Conservation (phyloP, 2,888 invertebrate species). For the Drosophila leonis region DNA sequence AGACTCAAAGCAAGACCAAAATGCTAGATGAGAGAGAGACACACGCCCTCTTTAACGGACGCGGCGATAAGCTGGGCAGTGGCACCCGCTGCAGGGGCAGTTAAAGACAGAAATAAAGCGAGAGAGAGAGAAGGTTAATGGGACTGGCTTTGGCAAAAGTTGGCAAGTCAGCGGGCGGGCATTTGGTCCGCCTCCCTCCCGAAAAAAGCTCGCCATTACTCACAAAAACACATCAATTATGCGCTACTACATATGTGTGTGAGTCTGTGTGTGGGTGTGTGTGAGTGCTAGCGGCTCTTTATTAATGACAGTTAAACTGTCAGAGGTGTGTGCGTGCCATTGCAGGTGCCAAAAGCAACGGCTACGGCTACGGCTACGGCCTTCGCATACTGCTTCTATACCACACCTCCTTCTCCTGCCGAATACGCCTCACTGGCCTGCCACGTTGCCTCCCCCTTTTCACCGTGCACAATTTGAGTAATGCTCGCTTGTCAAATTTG, state of each 20-base stretch:
- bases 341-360: constrained; percentile 68
- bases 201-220: constrained; percentile 68
- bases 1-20: constrained; percentile 26
- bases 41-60: constrained; percentile 25
- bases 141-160: constrained; percentile 37
- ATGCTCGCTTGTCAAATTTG: constrained; percentile 73
- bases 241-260: constrained; percentile 36
- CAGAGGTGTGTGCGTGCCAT: constrained; percentile 73
- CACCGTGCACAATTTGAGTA: constrained; percentile 60
- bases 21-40: constrained; percentile 1
- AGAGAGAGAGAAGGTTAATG: not conserved
- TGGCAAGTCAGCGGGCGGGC: constrained; percentile 56
- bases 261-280: constrained; percentile 18
- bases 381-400: constrained; percentile 17
- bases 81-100: not conserved
- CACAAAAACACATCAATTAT: constrained; percentile 80
- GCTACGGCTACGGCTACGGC: constrained; percentile 34
- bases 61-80: constrained; percentile 40
- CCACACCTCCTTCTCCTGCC: not conserved
- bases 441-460: not conserved
- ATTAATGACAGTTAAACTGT: constrained; percentile 80
- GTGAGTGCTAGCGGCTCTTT: constrained; percentile 55
- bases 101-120: constrained; percentile 1
- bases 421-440: not conserved
- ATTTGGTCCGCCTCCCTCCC: constrained; percentile 13